Evolutionary conservation across 1,140 invertebrate species (phyloP), one percentile per base, ranked within the genome.

Genomic region (Leptinotarsa undecemlineata): DNA sequence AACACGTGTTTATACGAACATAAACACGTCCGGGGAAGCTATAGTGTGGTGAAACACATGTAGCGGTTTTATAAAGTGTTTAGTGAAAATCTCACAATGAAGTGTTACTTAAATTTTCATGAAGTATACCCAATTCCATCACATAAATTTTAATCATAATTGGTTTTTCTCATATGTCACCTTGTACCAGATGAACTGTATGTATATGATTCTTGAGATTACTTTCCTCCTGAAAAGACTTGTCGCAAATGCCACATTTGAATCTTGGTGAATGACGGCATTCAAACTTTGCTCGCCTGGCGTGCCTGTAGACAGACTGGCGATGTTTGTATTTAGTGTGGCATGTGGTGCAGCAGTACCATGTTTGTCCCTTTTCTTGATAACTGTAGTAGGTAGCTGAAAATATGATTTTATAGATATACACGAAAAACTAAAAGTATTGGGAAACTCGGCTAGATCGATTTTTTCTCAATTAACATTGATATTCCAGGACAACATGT

Each of bases 231-330:
- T 57, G 51, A 57, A 75, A 79, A 20, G 19, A 51, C 14, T 74
- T 78, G 11, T n/a, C 14, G 70, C 78, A 79, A 13, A 72, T n/a
- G n/a, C 42, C 48, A 48, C 76, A 78, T 14, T n/a, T 61, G 48
- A 79, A 79, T 60, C 69, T 47, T 1, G 78, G 76, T 14, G 68
- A 8, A 48, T 75, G 71, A 13, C 57, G 68, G 61, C 76, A 79
- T 71, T 79, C 78, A 64, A 73, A 79, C 23, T 48, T 76, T 15
- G 51, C 51, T 17, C 15, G 51, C 17, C 51, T 57, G 4, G 23
- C 42, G 26, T 78, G 76, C 68, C 73, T 68, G 15, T 20, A 63
- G 47, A 71, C 6, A 17, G 68, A 71, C 23, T 33, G 17, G 3
- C 20, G 23, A 33, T 61, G 48, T 47, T 71, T 76, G 68, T 76